Percentiles rank a stretch among this genome's conserved stretches.
phyloP scores from a whole-genome alignment of 2,888 invertebrate genomes.

The Cheilosia urbana region DNA sequence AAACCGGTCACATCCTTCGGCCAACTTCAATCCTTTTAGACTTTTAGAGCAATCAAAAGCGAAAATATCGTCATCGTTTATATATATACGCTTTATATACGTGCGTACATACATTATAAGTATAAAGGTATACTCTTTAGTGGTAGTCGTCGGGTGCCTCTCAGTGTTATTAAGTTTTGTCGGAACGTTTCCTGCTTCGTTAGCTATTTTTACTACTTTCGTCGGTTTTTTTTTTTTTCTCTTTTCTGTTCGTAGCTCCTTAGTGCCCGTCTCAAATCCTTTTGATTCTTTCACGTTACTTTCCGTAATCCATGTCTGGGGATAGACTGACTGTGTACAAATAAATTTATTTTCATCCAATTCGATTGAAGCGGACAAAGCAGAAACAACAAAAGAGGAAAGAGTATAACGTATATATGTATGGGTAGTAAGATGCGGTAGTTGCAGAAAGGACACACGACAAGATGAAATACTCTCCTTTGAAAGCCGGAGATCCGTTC shows the following conservation, averaged over 20 bases:
- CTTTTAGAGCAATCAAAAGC: constrained; percentile 37
- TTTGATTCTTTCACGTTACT: constrained; percentile 28
- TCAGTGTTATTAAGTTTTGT: constrained; percentile 27
- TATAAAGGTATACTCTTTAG: background rate
- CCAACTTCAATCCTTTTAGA: constrained; percentile 43
- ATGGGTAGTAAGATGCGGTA: background rate
- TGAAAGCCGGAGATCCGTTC: constrained; percentile 37
- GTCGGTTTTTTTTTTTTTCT: background rate
- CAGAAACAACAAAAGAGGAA: constrained; percentile 4
- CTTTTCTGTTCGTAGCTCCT: constrained; percentile 9
- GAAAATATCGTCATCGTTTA: constrained; percentile 13
- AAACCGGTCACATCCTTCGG: constrained; percentile 50
- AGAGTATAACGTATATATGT: background rate
- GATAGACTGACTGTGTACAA: constrained; percentile 15
- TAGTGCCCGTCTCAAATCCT: constrained; percentile 23
- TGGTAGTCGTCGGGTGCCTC: background rate
- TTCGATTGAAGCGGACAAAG: constrained; percentile 29
- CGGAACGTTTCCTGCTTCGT: constrained; percentile 53
- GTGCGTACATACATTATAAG: background rate
- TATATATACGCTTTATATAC: background rate
- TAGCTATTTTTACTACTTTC: constrained; percentile 40
- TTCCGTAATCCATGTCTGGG: constrained; percentile 26
- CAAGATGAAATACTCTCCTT: constrained; percentile 12
- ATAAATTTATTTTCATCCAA: constrained; percentile 42
- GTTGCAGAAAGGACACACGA: background rate